phyloP scores from a whole-genome alignment of 2,113 vertebrate species.

The Antennarius striatus region DNA sequence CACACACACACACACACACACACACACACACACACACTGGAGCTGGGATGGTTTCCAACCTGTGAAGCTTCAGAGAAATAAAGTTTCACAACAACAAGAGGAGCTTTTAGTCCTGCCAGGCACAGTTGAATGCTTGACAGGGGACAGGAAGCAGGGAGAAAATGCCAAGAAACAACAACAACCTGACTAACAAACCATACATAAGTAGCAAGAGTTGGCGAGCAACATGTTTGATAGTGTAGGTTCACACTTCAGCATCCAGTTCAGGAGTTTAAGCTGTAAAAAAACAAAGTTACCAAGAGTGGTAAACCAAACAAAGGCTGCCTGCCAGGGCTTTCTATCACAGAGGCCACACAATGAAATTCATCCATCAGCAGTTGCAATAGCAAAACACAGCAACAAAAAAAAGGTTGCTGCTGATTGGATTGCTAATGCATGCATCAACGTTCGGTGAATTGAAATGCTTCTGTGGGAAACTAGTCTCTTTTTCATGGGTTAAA shows the following conservation, averaged over 20 bases:
- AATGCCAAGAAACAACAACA: neutral
- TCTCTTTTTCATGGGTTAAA: neutral
- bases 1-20: too few species aligned
- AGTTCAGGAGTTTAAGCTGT: neutral
- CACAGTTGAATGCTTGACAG: neutral
- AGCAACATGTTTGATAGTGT: neutral
- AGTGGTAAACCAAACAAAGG: conserved; percentile 45
- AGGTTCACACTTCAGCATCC: neutral
- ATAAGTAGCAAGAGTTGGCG: neutral
- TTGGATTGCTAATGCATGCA: conserved; percentile 5
- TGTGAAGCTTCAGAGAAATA: conserved; percentile 25
- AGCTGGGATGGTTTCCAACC: conserved; percentile 62
- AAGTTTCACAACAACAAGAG: conserved; percentile 10
- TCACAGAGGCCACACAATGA: conserved; percentile 52
- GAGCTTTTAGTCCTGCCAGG: conserved; percentile 5
- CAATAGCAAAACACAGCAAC: conserved; percentile 18
- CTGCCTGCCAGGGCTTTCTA: conserved; percentile 55
- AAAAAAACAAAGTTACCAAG: conserved; percentile 5
- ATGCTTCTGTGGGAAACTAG: neutral
- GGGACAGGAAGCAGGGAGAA: neutral
- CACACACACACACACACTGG: conserved; percentile 14
- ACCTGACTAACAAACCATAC: neutral
- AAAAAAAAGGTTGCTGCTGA: conserved; percentile 21
- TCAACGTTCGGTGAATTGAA: neutral
- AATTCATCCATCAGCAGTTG: conserved; percentile 68